Conservation (phyloP, 2,797 vertebrate species). For the Epinephelus malabaricus region DNA sequence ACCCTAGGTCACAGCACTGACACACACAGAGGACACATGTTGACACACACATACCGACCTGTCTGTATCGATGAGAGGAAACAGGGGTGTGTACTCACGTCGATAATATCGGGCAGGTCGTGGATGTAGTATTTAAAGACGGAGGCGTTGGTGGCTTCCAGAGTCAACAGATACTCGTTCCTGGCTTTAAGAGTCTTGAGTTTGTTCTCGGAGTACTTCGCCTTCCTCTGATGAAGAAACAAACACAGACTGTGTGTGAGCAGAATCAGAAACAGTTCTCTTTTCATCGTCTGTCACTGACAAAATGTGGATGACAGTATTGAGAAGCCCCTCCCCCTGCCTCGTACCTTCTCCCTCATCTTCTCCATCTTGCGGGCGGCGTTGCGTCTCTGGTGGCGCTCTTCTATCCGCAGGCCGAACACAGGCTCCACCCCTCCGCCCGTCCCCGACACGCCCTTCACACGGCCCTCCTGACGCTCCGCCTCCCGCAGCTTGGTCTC, state of each 20-base stretch:
- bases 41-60: too few species aligned
- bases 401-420: conserved; percentile 95
- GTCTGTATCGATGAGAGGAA: background rate
- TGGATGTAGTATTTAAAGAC: conserved; percentile 99
- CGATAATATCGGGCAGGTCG: conserved; percentile 97
- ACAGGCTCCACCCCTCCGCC: conserved; percentile 92
- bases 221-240: conserved; percentile 90
- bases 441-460: conserved; percentile 79
- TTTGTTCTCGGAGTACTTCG: conserved; percentile 99
- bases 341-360: conserved; percentile 97
- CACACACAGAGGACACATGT: too few species aligned
- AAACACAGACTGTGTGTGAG: conserved; percentile 6
- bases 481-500: conserved; percentile 97
- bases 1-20: conserved; percentile 97
- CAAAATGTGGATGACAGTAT: too few species aligned
- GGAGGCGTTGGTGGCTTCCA: conserved; percentile 97
- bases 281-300: too few species aligned
- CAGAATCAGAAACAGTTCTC: background rate
- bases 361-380: conserved; percentile 99
- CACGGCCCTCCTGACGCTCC: conserved; percentile 96
- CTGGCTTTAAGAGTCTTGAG: conserved; percentile 98
- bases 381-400: conserved; percentile 96
- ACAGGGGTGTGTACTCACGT: conserved; percentile 89
- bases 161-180: conserved; percentile 97
- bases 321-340: too few species aligned